These are phyloP conservation scores for Mirza zaza DNA, from an alignment of 2,113 vertebrate genomes.

Conservation along the genomic window DNA sequence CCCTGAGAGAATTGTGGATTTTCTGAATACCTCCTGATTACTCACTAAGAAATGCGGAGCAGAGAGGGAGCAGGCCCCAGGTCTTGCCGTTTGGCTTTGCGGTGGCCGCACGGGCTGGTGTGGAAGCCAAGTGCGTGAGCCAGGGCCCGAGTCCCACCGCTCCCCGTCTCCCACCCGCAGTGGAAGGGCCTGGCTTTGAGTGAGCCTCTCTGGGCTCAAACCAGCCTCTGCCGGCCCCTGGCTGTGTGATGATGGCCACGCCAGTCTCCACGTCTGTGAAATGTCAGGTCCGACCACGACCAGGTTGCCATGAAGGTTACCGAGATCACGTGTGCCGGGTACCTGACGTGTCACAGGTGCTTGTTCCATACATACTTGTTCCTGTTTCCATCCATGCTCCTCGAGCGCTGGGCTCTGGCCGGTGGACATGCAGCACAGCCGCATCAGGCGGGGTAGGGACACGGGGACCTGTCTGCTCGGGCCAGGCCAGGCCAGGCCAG, in stretches of 20 bases:
- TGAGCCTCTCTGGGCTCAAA: fast-evolving
- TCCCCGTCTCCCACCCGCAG: fast-evolving
- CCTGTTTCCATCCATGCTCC: neutral
- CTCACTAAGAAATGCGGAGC: neutral
- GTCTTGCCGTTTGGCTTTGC: neutral
- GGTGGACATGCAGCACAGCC: fast-evolving
- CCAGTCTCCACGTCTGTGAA: neutral
- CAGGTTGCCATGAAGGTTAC: neutral
- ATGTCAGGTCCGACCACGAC: neutral
- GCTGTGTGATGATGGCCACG: too few species aligned
- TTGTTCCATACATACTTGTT: fast-evolving
- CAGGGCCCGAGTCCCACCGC: fast-evolving
- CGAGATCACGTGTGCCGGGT: fast-evolving
- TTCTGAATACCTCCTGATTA: neutral
- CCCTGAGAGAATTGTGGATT: neutral
- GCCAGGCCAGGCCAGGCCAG: neutral
- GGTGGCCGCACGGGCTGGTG: fast-evolving
- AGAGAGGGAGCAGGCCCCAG: neutral
- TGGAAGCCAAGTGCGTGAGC: neutral
- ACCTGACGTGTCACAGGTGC: fast-evolving
- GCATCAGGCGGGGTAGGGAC: too few species aligned
- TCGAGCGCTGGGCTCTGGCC: neutral
- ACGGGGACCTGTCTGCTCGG: fast-evolving
- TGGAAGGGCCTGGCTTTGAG: neutral
- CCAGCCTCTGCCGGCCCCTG: neutral